Conservation (phyloP, 2,113 vertebrate genomes). For the Excalfactoria chinensis region DNA sequence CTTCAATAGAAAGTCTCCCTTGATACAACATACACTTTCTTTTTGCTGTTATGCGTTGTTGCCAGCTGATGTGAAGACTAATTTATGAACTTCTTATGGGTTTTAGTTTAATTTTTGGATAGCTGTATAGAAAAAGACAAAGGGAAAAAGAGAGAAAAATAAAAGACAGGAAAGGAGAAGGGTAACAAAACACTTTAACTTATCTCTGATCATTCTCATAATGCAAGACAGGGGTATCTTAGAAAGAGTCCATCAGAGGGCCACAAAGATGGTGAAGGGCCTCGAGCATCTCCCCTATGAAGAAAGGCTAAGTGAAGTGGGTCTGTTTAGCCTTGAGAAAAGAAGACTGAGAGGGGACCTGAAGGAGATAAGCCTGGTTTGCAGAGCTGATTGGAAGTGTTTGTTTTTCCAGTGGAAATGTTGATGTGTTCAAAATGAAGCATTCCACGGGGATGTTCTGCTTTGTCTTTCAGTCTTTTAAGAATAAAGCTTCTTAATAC, state of each 20-base stretch:
- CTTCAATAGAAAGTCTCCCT: background rate
- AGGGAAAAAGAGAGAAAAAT: background rate
- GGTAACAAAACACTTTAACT: background rate
- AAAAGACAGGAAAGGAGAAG: background rate
- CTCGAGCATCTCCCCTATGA: no score
- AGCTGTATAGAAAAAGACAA: background rate
- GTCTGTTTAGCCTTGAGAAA: no score
- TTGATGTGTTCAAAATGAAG: conserved; percentile 48
- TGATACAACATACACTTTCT: background rate
- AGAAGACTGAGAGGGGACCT: no score
- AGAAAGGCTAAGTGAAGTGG: no score
- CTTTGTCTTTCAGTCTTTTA: conserved; percentile 1
- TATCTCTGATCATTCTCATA: background rate
- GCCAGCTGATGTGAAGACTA: background rate
- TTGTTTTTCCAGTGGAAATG: conserved; percentile 52
- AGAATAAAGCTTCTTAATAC: conserved; percentile 9
- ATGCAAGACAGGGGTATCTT: no score
- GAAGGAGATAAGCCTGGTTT: background rate
- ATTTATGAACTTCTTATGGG: accelerated
- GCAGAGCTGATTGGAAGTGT: background rate
- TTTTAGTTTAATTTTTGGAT: background rate
- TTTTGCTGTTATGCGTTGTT: background rate
- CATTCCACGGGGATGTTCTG: conserved; percentile 27
- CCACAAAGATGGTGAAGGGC: no score
- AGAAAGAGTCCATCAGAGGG: no score